Percentiles rank a stretch among this genome's conserved stretches.
Evolutionary conservation across 2,113 vertebrate genomes (phyloP).

Genomic region (Lipophrys pholis): DNA sequence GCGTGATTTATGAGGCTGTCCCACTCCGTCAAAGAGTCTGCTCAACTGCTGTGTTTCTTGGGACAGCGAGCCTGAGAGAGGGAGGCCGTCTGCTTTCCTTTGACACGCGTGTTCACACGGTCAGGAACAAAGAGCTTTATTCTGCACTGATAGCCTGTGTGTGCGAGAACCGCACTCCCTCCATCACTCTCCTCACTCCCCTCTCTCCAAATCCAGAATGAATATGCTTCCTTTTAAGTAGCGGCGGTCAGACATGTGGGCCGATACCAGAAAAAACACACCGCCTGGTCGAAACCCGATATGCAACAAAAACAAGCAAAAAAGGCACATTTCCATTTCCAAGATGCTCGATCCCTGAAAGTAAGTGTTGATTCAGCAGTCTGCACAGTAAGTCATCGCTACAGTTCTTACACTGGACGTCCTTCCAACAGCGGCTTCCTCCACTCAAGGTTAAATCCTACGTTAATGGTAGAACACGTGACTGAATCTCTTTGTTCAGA

Average conservation of each 20-base stretch:
- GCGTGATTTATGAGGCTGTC: constrained; percentile 75
- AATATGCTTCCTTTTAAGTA: constrained; percentile 31
- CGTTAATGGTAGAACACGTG: too few species aligned
- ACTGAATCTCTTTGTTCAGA: too few species aligned
- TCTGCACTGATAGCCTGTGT: constrained; percentile 60
- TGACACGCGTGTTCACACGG: constrained; percentile 69
- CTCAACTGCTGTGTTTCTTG: constrained; percentile 65
- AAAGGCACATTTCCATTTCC: too few species aligned
- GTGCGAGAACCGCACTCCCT: constrained; percentile 33
- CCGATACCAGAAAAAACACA: constrained; percentile 26
- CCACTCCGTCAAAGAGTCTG: constrained; percentile 45
- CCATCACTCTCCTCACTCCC: constrained; percentile 16
- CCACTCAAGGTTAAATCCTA: too few species aligned
- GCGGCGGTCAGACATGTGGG: constrained; percentile 33
- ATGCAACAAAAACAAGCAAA: neutral
- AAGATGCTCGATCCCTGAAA: too few species aligned
- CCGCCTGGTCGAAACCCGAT: constrained; percentile 5
- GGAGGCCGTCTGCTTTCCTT: constrained; percentile 61
- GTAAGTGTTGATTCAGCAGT: too few species aligned
- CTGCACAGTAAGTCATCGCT: too few species aligned
- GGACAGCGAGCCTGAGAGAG: constrained; percentile 36
- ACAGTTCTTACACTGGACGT: too few species aligned
- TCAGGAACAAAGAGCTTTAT: constrained; percentile 72
- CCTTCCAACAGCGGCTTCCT: too few species aligned
- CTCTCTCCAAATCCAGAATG: constrained; percentile 17